Evolutionary conservation across 2,888 invertebrate genomes (phyloP), one percentile per base, ranked within the genome.

Genomic region (Buathra laborator): DNA sequence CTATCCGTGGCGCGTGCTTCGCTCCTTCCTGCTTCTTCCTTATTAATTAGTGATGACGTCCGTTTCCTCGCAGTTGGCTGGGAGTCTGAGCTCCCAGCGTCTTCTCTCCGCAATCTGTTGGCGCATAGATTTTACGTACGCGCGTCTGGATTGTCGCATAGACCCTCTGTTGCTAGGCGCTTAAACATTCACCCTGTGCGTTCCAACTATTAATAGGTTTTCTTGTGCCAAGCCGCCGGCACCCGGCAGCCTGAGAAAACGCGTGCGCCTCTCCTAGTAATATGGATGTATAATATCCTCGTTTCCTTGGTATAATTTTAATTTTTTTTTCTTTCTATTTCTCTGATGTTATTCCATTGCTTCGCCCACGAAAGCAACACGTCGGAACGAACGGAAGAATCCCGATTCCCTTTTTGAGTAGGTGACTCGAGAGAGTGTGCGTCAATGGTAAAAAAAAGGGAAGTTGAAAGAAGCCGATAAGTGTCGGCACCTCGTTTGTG

Each of bases 31-130:
- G 32, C 62, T 64, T 71, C 76, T 86, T 86, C 87, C 86, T 78
- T 89, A 89, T 89, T 90, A 89, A 89, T 89, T 88, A 89, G 87
- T 83, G 86, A 86, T 86, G 89, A 89, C 89, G 87, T 84, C 85
- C 86, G 88, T 86, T 90, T 90, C 88, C 89, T 87, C 84, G 85
- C 89, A 88, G 87, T 87, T 88, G 87, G 88, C 85, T 67, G 19
- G 68, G 48, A 44, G 16, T 43, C 29, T 66, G 46, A 66, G 32
- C 43, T 43, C 67, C 19, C 80, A 67, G 14, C 59, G 76, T 78
- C 80, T 48, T 48, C 48, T 53, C 76, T 64, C 76, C 66, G 79
- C 78, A 75, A 71, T 79, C 48, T 75, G 51, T 62, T 71, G 75
- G 51, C 46, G 5, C 66, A 51, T 46, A 70, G 74, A 74, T 78